A percentile compares a stretch with the other conserved stretches of the same genome.
Evolutionary conservation across 2,113 vertebrate species (phyloP).

Genomic region (Sylvilagus bachmani): DNA sequence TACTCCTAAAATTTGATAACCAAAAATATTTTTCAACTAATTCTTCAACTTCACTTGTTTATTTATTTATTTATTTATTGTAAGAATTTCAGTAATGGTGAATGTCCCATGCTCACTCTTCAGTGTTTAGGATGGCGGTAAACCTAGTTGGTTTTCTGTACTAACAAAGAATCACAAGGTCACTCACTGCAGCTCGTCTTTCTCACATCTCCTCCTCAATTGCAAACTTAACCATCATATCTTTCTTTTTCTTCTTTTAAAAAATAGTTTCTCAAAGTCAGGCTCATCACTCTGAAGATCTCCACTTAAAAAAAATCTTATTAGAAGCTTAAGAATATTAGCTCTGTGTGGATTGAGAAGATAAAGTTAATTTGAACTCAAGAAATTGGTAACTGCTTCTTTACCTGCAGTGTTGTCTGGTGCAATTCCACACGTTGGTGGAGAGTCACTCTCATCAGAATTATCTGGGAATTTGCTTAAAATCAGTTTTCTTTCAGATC

Average conservation of each 20-base stretch:
- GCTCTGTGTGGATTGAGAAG: not conserved
- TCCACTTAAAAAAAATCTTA: not conserved
- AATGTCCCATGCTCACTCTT: not conserved
- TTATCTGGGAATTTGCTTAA: not conserved
- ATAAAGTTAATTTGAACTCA: not conserved
- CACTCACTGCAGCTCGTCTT: not conserved
- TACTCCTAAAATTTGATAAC: slow-evolving; percentile 40
- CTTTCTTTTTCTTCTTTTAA: not conserved
- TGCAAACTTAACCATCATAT: not conserved
- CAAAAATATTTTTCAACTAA: not conserved
- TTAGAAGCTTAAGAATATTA: not conserved
- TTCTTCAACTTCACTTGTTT: not conserved
- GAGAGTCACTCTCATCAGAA: not conserved
- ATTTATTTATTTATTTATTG: not conserved
- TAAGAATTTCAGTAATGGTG: not conserved
- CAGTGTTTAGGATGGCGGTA: not conserved
- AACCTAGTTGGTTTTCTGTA: not conserved
- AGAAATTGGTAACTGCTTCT: not conserved
- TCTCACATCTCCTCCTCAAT: not conserved
- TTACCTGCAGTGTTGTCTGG: not conserved
- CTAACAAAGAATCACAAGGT: not conserved
- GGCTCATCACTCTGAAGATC: not conserved
- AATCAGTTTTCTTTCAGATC: not conserved
- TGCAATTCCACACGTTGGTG: not conserved
- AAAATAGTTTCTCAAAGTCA: not conserved